phyloP scores from a whole-genome alignment of 2,888 invertebrate genomes.

The Nymphalis urticae region DNA sequence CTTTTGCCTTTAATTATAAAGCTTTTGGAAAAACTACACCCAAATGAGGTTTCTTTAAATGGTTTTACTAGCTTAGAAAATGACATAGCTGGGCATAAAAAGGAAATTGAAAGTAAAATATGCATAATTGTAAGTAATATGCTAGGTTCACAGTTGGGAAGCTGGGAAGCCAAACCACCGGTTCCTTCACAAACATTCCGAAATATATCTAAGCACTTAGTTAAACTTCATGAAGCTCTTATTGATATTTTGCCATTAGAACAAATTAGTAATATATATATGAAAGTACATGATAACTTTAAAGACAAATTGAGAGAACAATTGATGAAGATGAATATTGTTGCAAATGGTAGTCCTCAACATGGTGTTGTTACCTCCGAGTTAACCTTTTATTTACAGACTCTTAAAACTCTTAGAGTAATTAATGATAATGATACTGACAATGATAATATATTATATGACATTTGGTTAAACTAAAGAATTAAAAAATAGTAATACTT shows the following conservation, averaged over 20 bases:
- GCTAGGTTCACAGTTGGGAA: conserved; percentile 88
- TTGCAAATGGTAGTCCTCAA: conserved; percentile 97
- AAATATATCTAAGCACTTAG: conserved; percentile 92
- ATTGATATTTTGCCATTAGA: conserved; percentile 90
- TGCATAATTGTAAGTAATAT: conserved; percentile 93
- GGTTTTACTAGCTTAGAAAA: conserved; percentile 88
- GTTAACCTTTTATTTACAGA: conserved; percentile 94
- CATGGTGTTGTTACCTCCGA: conserved; percentile 97
- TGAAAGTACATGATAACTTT: conserved; percentile 91
- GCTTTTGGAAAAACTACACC: conserved; percentile 84
- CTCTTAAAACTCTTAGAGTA: conserved; percentile 89
- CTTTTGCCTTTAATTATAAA: conserved; percentile 86
- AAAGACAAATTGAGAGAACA: conserved; percentile 93
- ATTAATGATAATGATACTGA: conserved; percentile 87
- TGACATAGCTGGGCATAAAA: conserved; percentile 93
- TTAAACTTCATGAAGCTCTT: conserved; percentile 95
- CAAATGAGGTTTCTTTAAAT: conserved; percentile 70
- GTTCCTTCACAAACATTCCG: conserved; percentile 95
- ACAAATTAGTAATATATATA: conserved; percentile 89
- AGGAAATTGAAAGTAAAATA: conserved; percentile 95
- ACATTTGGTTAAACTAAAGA: conserved; percentile 88
- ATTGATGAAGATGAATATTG: conserved; percentile 91
- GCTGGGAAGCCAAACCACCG: conserved; percentile 97
- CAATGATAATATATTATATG: conserved; percentile 87
- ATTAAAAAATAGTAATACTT: conserved; percentile 13